phyloP scores from a whole-genome alignment of 2,888 invertebrate species.

The Dolichopus griseipennis region DNA sequence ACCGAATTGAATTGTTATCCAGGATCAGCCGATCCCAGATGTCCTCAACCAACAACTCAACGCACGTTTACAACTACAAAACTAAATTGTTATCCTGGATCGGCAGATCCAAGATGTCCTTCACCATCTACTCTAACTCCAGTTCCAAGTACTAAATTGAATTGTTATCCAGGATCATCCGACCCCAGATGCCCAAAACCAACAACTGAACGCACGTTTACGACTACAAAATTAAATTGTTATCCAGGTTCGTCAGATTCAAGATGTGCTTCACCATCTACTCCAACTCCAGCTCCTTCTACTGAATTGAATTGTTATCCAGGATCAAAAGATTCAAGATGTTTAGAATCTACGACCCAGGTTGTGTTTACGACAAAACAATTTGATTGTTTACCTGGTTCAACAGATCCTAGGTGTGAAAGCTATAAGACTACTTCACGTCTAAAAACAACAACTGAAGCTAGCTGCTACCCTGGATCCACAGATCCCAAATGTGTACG shows the following conservation, averaged over 20 bases:
- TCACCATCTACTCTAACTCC: constrained; percentile 15
- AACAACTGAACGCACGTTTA: constrained; percentile 11
- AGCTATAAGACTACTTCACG: constrained; percentile 22
- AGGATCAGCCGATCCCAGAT: constrained; percentile 26
- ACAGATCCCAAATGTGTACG: constrained; percentile 29
- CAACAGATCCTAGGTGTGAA: constrained; percentile 34
- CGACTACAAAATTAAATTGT: constrained; percentile 18
- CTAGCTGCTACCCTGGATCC: constrained; percentile 33
- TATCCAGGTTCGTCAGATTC: constrained; percentile 36
- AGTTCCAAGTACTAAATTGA: constrained; percentile 17
- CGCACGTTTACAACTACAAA: constrained; percentile 16
- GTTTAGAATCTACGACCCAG: constrained; percentile 28
- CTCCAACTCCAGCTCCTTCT: constrained; percentile 22
- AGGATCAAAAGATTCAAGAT: constrained; percentile 29
- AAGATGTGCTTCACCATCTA: constrained; percentile 28
- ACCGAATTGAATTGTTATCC: constrained; percentile 27
- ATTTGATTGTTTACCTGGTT: constrained; percentile 36
- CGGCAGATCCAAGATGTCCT: constrained; percentile 32
- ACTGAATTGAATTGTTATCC: constrained; percentile 27
- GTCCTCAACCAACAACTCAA: constrained; percentile 21
- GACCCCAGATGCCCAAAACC: constrained; percentile 35
- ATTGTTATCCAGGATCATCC: constrained; percentile 32
- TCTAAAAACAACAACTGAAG: constrained; percentile 24
- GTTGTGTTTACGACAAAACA: constrained; percentile 25
- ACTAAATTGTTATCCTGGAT: constrained; percentile 33